A percentile compares a stretch with the other conserved stretches of the same genome.
Conservation (phyloP, 1,140 invertebrate genomes). For the Aphaenogaster rudis region DNA sequence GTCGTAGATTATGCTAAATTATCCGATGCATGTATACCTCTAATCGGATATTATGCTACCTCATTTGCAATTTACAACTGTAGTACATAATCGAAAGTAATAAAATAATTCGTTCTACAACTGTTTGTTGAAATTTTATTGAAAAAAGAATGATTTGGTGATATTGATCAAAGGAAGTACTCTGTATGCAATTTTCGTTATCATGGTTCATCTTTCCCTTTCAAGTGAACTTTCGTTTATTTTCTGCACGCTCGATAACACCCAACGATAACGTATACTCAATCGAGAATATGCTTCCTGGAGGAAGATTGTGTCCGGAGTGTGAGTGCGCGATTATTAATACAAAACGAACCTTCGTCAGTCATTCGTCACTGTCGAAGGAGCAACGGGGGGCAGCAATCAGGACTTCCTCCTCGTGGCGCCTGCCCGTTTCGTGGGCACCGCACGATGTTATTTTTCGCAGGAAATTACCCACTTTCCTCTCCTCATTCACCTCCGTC, state of each 20-base stretch:
- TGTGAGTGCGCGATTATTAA: slow-evolving; percentile 40
- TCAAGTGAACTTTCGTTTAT: neutral
- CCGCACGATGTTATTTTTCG: slow-evolving; percentile 46
- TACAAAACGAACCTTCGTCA: slow-evolving; percentile 45
- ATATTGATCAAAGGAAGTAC: neutral
- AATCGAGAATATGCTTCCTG: slow-evolving; percentile 9
- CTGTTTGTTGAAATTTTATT: neutral
- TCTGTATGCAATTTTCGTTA: slow-evolving; percentile 5
- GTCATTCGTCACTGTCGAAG: slow-evolving; percentile 46
- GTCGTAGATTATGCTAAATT: slow-evolving; percentile 6
- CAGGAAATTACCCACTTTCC: slow-evolving; percentile 56
- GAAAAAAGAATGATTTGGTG: neutral
- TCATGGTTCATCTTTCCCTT: neutral
- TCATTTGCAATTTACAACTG: neutral
- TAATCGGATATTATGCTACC: neutral
- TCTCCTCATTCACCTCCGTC: slow-evolving; percentile 1
- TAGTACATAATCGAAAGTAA: neutral
- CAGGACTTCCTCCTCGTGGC: slow-evolving; percentile 23
- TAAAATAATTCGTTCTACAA: neutral
- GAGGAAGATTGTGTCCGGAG: neutral
- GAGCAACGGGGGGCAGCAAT: slow-evolving; percentile 10
- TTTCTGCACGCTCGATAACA: slow-evolving; percentile 21
- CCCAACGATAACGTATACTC: slow-evolving; percentile 12
- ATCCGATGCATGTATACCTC: neutral
- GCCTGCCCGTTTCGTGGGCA: slow-evolving; percentile 5